Conservation (phyloP, 2,797 vertebrate genomes). For the Bovichtus diacanthus region DNA sequence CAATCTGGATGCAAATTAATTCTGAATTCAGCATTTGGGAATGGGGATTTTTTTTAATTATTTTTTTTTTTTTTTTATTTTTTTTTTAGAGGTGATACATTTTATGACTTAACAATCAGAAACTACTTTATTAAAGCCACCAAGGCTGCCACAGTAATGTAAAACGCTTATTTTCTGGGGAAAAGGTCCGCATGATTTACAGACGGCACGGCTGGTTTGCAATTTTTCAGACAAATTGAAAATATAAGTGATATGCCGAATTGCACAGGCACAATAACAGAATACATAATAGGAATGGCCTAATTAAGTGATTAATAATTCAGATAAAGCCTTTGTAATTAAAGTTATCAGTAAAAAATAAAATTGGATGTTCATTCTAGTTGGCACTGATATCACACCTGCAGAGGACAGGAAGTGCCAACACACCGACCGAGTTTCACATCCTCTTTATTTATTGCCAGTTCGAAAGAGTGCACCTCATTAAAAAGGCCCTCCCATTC, state of each 20-base stretch:
- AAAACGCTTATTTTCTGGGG: conserved; percentile 39
- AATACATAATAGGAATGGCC: conserved; percentile 34
- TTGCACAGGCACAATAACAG: conserved; percentile 42
- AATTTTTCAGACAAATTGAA: conserved; percentile 62
- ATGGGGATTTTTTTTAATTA: conserved; percentile 21
- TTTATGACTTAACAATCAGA: conserved; percentile 48
- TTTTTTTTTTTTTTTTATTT: no score
- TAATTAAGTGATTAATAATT: conserved; percentile 65
- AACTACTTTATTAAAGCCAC: conserved; percentile 43
- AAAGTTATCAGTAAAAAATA: conserved; percentile 54
- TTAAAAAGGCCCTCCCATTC: conserved; percentile 70
- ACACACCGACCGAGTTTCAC: conserved; percentile 26
- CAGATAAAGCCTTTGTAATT: conserved; percentile 55
- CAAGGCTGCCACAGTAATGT: conserved; percentile 21
- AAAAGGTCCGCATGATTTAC: conserved; percentile 20
- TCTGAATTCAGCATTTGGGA: conserved; percentile 50
- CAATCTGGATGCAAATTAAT: conserved; percentile 53
- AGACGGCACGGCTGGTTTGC: conserved; percentile 28
- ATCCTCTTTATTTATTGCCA: conserved; percentile 39
- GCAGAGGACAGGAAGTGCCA: conserved; percentile 41
- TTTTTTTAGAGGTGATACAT: conserved; percentile 24
- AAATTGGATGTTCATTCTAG: conserved; percentile 34
- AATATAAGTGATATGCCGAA: conserved; percentile 36
- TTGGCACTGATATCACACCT: conserved; percentile 52
- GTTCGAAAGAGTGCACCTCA: conserved; percentile 49